Base-by-base conservation (phyloP, 2,113 vertebrate species). In the Alethe diademata region DNA sequence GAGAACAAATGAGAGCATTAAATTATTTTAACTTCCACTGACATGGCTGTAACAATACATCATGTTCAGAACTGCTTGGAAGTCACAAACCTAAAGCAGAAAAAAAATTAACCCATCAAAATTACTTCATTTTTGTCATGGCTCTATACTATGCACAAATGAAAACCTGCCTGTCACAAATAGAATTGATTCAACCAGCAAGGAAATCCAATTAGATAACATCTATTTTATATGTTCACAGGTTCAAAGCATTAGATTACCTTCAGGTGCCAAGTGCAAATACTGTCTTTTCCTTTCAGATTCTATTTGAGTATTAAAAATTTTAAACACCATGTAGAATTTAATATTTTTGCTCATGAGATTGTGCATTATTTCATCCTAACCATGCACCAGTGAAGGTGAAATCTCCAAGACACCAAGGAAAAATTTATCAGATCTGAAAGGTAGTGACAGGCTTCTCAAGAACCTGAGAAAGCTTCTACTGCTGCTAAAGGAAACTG, bases 1-100 rank as follows among this genome's bases (percentile, higher is more conserved):
- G 62, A 86, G 61, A 78, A 92, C 47, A 92, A 92, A 93, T 67
- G 50, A 90, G 33, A 73, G 3, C 57, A 92, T 86, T 93, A 92
- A 94, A 93, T 87, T 73, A 43, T 88, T 93, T 91, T 91, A 90
- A 82, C 45, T 95, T 86, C 62, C 35, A 91, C 72, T 92, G 90
- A 84, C 24, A 67, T 0, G 6, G 28, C 43, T 86, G 31, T 33
- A 75, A 65, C 50, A 56, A 84, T 93, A 92, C 67, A 92, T 91
- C 76, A 93, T 58, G 29, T 88, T 84, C 73, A 73, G 58, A 89
- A 80, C 33, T 95, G 42, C 42, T 76, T 35, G 84, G 24, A 90
- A 96, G 53, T 47, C 51, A 88, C n/a, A 88, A 91, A 92, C 3
- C 4, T 43, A 75, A 56, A 85, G 35, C 20, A 58, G 23, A 74